Evolutionary conservation across 2,113 vertebrate species (phyloP).

Genomic region (Myrmecobius fasciatus): DNA sequence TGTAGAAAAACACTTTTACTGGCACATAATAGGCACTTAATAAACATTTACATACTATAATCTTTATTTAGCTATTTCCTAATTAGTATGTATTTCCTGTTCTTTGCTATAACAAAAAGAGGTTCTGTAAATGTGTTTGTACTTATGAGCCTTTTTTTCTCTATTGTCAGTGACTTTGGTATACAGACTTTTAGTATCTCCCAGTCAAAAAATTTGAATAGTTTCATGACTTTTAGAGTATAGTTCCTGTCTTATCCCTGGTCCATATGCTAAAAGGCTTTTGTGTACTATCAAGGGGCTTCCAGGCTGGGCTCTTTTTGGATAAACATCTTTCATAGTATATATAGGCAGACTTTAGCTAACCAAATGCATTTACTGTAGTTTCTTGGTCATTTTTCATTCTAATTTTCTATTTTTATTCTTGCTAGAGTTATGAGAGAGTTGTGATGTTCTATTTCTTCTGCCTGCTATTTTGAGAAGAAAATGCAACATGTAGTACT

Average conservation of each 20-base stretch:
- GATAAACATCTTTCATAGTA: neutral
- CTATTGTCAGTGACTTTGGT: neutral
- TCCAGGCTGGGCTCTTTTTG: neutral
- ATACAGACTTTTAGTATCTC: neutral
- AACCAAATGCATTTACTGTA: neutral
- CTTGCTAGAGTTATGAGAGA: neutral
- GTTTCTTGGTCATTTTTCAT: neutral
- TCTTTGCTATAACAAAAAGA: neutral
- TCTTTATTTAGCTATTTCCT: neutral
- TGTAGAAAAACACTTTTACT: neutral
- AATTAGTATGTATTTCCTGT: neutral
- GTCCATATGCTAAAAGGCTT: neutral
- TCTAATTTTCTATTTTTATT: neutral
- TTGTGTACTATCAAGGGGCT: neutral
- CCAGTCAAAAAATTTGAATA: neutral
- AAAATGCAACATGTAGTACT: neutral
- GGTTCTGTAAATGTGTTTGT: neutral
- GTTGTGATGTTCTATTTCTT: neutral
- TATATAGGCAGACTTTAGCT: neutral
- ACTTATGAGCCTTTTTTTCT: neutral
- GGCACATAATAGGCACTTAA: neutral
- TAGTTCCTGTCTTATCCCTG: neutral
- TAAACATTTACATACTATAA: neutral
- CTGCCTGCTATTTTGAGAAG: neutral
- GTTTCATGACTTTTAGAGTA: neutral